Evolutionary conservation across 2,797 vertebrate species (phyloP).

Genomic region (Columba guinea): DNA sequence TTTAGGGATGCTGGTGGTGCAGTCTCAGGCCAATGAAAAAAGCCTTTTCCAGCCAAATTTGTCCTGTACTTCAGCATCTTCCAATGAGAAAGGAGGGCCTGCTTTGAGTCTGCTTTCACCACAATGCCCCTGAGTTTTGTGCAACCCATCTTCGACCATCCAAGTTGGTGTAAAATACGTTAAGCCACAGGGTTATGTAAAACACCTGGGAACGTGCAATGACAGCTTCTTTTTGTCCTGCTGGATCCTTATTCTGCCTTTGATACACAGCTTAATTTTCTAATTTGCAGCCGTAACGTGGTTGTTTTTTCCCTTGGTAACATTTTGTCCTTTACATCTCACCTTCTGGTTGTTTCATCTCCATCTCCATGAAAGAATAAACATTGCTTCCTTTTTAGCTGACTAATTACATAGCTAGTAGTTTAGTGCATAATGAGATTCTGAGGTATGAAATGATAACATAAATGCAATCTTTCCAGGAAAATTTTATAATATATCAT

Average conservation of each 20-base stretch:
- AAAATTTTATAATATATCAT: too few species aligned
- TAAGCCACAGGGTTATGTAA: conserved; percentile 31
- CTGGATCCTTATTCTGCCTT: neutral
- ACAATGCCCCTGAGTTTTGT: neutral
- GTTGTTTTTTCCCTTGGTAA: neutral
- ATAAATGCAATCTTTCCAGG: neutral
- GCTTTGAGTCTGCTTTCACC: neutral
- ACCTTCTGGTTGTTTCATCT: neutral
- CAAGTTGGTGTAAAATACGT: neutral
- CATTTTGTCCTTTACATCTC: neutral
- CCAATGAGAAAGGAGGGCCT: neutral
- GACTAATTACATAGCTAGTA: neutral
- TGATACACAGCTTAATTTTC: fast-evolving
- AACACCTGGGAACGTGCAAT: neutral
- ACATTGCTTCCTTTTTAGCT: neutral
- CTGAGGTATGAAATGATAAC: neutral
- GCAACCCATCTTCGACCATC: neutral
- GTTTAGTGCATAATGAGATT: neutral
- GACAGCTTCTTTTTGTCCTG: neutral
- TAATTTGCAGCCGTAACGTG: neutral
- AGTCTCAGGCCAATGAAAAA: neutral
- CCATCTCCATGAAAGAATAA: neutral
- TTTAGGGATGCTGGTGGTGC: neutral
- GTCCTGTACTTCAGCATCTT: neutral
- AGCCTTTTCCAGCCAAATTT: neutral